Base-by-base conservation (phyloP, 2,888 invertebrate species). In the Sclerodermus sp. region DNA sequence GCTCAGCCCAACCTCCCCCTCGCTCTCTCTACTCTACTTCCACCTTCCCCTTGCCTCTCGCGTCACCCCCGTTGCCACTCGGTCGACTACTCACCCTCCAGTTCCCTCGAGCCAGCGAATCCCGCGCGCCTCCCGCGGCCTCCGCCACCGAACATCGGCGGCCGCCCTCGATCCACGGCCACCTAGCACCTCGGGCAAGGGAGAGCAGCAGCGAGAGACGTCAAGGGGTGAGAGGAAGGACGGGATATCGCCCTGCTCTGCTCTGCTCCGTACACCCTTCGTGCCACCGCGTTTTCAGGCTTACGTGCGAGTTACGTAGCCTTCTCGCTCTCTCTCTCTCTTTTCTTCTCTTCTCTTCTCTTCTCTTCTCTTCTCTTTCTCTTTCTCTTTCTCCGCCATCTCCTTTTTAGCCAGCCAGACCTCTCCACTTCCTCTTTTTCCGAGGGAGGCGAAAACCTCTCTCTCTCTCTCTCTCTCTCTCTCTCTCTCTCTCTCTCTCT, bases 41-140 rank as follows among this genome's bases (percentile, higher is more conserved):
- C 13, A 41, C 12, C 13, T 49, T 53, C 51, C 55, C 51, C 50
- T 49, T 47, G 47, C 47, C 48, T 46, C 50, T 45, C 52, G 42
- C 45, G 55, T 42, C 36, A 44, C 53, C 14, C n/a, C 29, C 31
- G 15, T n/a, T 23, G 13, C 1, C 16, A 14, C 10, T 15, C 30
- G 46, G 9, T 13, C 23, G 18, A 36, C 18, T 13, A 12, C 16
- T 5, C 16, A 17, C 17, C 37, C 36, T 15, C 36, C 10, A 10
- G 36, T 10, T 14, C 36, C 36, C 36, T n/a, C 9, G 36, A 36
- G 10, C 4, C 15, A 5, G n/a, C 36, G 4, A n/a, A 15, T 10
- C 9, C 13, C 10, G 4, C 36, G 15, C 36, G 36, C 12, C 12
- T 31, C 32, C 32, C 13, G 13, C 36, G 23, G 8, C 23, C 23